Evolutionary conservation across 2,113 vertebrate species (phyloP).

Genomic region (Tyto alba): DNA sequence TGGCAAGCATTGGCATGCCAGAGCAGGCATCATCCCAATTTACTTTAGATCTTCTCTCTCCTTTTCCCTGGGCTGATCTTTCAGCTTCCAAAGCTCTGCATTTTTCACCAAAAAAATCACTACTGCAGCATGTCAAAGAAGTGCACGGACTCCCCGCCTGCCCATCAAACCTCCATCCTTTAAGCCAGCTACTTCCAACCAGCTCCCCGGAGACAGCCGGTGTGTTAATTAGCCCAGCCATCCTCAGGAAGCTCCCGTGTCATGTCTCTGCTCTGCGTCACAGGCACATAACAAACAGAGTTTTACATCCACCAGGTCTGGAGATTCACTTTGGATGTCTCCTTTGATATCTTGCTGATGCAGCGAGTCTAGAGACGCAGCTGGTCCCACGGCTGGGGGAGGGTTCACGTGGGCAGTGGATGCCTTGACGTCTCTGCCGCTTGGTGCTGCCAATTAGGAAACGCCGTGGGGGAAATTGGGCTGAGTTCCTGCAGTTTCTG

Average conservation of each 20-base stretch:
- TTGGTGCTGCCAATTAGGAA: background rate
- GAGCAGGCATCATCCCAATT: background rate
- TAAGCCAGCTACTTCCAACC: background rate
- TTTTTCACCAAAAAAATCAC: background rate
- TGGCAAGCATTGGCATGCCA: rapidly evolving
- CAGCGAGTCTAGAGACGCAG: rapidly evolving
- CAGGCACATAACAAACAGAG: background rate
- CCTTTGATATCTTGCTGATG: background rate
- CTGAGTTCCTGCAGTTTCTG: background rate
- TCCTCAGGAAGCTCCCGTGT: background rate
- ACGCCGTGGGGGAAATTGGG: background rate
- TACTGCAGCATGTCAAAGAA: background rate
- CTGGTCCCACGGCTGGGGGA: background rate
- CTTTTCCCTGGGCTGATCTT: background rate
- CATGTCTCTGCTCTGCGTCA: rapidly evolving
- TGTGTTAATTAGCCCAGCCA: background rate
- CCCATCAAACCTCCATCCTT: background rate
- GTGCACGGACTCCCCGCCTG: background rate
- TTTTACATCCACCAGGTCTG: background rate
- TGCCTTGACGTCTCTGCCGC: background rate
- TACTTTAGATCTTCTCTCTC: background rate
- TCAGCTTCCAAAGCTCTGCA: background rate
- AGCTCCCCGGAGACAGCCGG: background rate
- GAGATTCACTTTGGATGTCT: background rate
- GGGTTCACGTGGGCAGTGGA: rapidly evolving